phyloP scores from a whole-genome alignment of 2,888 invertebrate genomes.

The Drosophila fungiperda region DNA sequence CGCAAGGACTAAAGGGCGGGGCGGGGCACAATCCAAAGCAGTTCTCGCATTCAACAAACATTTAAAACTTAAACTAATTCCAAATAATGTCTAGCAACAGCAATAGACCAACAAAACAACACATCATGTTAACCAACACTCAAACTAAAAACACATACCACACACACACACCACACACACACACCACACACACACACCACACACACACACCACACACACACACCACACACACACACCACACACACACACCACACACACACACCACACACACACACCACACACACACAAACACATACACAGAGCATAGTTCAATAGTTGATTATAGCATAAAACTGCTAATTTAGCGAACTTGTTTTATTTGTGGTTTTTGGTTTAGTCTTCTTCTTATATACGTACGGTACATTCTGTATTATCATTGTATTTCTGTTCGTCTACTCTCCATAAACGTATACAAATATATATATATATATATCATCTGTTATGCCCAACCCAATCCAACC shows the following conservation, averaged over 20 bases:
- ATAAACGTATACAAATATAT: not conserved
- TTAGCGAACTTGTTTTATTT: slow-evolving; percentile 57
- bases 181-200: not conserved
- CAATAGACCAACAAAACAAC: slow-evolving; percentile 23
- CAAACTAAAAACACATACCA: slow-evolving; percentile 23
- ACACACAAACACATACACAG: not conserved
- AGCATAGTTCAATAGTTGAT: slow-evolving; percentile 34
- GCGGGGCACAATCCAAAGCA: slow-evolving; percentile 17
- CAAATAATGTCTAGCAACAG: slow-evolving; percentile 26
- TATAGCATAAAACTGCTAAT: slow-evolving; percentile 54
- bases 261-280: no score
- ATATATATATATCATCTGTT: not conserved
- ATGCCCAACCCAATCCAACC: not conserved
- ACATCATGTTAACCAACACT: slow-evolving; percentile 30
- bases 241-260: slow-evolving; percentile 13
- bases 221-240: not conserved
- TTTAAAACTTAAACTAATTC: slow-evolving; percentile 55
- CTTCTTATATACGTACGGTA: slow-evolving; percentile 41
- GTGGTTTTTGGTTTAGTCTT: slow-evolving; percentile 58
- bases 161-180: not conserved
- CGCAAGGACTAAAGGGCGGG: slow-evolving; percentile 79
- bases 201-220: not conserved
- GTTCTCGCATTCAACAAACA: slow-evolving; percentile 35
- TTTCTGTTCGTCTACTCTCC: slow-evolving; percentile 48
- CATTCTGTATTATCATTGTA: slow-evolving; percentile 67